Evolutionary conservation across 2,888 invertebrate genomes (phyloP).

Genomic region (Phaedon cochleariae): DNA sequence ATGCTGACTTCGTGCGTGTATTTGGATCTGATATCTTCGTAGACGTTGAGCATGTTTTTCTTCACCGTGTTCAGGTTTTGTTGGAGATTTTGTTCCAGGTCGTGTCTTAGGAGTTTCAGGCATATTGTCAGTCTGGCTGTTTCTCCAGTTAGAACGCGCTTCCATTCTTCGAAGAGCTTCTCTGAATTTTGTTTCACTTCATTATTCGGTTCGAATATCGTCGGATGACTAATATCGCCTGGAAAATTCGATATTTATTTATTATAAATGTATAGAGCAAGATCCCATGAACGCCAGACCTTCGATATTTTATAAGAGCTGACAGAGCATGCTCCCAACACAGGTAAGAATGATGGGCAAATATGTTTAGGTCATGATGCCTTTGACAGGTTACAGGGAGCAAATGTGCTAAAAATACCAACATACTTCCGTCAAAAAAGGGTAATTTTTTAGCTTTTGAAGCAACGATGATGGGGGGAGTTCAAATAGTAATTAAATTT

Average conservation of each 20-base stretch:
- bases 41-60: slow-evolving; percentile 64
- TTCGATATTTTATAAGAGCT: no score
- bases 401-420: no score
- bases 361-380: no score
- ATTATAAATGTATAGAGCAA: no score
- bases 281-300: no score
- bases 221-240: slow-evolving; percentile 14
- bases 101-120: slow-evolving; percentile 63
- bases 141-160: slow-evolving; percentile 67
- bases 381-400: no score
- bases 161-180: slow-evolving; percentile 68
- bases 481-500: no score
- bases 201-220: slow-evolving; percentile 38
- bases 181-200: slow-evolving; percentile 54
- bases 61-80: slow-evolving; percentile 63
- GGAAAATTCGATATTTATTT: slow-evolving; percentile 1
- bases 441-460: no score
- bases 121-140: slow-evolving; percentile 64
- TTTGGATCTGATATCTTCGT: slow-evolving; percentile 61
- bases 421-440: no score
- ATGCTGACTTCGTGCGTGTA: slow-evolving; percentile 60
- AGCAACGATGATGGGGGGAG: no score
- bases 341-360: no score
- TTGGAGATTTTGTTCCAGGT: slow-evolving; percentile 63
- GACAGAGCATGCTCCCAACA: no score